Conservation (phyloP, 2,888 invertebrate genomes). For the Psylliodes chrysocephalus region DNA sequence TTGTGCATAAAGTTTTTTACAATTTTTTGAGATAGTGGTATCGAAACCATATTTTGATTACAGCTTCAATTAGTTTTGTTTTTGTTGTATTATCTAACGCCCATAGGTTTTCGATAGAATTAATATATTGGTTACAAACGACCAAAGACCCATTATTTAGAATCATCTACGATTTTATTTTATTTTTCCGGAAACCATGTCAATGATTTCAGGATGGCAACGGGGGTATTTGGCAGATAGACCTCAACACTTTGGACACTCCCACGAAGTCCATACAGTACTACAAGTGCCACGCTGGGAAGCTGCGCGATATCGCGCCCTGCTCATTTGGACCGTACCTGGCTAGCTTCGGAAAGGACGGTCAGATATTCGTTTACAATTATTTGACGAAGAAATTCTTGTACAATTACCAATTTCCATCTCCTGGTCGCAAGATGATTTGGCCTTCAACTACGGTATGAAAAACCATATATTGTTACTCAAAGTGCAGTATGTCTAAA, state of each 20-base stretch:
- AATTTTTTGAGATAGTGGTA: too few species aligned
- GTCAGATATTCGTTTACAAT: constrained; percentile 79
- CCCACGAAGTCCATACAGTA: constrained; percentile 63
- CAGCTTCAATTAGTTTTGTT: too few species aligned
- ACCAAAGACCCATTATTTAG: too few species aligned
- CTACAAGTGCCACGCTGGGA: constrained; percentile 81
- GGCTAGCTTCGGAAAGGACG: constrained; percentile 78
- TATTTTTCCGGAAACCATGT: too few species aligned
- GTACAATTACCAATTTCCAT: constrained; percentile 71
- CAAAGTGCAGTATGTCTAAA: too few species aligned
- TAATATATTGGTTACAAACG: too few species aligned
- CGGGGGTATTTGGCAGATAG: constrained; percentile 83
- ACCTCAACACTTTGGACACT: constrained; percentile 67
- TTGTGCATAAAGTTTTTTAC: too few species aligned
- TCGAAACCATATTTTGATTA: too few species aligned
- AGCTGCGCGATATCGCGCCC: constrained; percentile 74
- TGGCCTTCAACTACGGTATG: constrained; percentile 79
- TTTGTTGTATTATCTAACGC: too few species aligned
- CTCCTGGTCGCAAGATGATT: constrained; percentile 69
- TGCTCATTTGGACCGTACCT: constrained; percentile 78
- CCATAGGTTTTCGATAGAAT: too few species aligned
- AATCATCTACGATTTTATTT: too few species aligned
- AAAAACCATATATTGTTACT: too few species aligned
- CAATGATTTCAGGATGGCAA: constrained; percentile 76
- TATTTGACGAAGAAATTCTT: constrained; percentile 71